A percentile compares a stretch with the other conserved stretches of the same genome.
Evolutionary conservation across 2,888 invertebrate genomes (phyloP).

Genomic region (Campoplex capitator): DNA sequence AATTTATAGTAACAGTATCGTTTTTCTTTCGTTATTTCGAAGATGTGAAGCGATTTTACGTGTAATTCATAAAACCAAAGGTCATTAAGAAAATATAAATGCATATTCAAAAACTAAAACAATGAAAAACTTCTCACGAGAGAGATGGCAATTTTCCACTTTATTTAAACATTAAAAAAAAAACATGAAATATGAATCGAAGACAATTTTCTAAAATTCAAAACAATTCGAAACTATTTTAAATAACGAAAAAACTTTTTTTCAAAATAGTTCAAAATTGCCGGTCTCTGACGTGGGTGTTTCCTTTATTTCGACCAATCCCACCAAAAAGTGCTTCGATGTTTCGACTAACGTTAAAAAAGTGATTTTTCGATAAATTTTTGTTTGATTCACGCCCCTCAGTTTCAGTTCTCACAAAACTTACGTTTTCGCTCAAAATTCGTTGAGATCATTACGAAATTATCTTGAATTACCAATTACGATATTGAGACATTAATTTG

Average conservation of each 20-base stretch:
- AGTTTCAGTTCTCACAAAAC: neutral
- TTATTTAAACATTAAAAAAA: neutral
- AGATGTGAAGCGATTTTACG: neutral
- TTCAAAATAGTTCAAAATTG: neutral
- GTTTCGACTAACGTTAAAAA: neutral
- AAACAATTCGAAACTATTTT: neutral
- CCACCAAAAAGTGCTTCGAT: neutral
- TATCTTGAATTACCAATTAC: conserved; percentile 1
- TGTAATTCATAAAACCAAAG: conserved; percentile 2
- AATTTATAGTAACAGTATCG: neutral
- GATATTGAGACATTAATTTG: conserved; percentile 34
- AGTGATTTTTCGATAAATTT: neutral
- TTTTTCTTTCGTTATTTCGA: neutral
- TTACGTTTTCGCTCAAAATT: neutral
- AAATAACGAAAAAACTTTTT: neutral
- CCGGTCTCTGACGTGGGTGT: neutral
- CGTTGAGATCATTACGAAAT: neutral
- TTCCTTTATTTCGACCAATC: conserved; percentile 22
- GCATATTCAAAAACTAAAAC: neutral
- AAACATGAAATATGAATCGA: neutral
- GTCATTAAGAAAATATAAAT: conserved; percentile 10
- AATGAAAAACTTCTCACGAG: neutral
- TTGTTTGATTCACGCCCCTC: neutral
- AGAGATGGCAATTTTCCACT: conserved; percentile 2
- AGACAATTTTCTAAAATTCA: neutral